phyloP scores from a whole-genome alignment of 2,797 vertebrate genomes.

The Mus spretus region DNA sequence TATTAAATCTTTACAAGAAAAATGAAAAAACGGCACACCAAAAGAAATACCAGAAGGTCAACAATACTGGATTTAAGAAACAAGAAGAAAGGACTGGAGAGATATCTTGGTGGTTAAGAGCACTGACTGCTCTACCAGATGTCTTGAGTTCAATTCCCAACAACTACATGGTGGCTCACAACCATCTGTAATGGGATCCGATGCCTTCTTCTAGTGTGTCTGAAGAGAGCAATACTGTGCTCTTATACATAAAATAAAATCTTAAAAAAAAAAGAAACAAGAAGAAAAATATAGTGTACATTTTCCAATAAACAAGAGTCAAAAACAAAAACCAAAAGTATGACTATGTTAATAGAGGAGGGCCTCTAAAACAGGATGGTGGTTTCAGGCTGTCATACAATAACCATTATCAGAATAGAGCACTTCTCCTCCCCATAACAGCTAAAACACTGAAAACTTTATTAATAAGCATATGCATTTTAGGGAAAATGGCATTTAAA shows the following conservation, averaged over 20 bases:
- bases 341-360: not conserved
- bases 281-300: slow-evolving; percentile 5
- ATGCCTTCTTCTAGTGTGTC: too few species aligned
- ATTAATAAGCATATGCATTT: slow-evolving; percentile 16
- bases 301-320: slow-evolving; percentile 31
- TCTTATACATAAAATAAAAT: too few species aligned
- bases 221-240: too few species aligned
- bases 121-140: too few species aligned
- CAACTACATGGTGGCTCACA: too few species aligned
- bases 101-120: too few species aligned
- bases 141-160: too few species aligned
- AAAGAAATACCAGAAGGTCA: slow-evolving; percentile 20
- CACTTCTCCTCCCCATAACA: slow-evolving; percentile 27
- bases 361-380: not conserved
- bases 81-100: not conserved
- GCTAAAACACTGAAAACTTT: slow-evolving; percentile 52
- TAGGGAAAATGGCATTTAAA: slow-evolving; percentile 64
- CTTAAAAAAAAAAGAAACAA: slow-evolving; percentile 3
- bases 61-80: slow-evolving; percentile 53
- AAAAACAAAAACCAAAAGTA: not conserved
- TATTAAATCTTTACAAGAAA: slow-evolving; percentile 52
- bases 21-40: slow-evolving; percentile 29
- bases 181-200: too few species aligned
- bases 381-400: not conserved
- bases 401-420: not conserved